Evolutionary conservation across 2,797 vertebrate genomes (phyloP).

Genomic region (Okamejei kenojei): DNA sequence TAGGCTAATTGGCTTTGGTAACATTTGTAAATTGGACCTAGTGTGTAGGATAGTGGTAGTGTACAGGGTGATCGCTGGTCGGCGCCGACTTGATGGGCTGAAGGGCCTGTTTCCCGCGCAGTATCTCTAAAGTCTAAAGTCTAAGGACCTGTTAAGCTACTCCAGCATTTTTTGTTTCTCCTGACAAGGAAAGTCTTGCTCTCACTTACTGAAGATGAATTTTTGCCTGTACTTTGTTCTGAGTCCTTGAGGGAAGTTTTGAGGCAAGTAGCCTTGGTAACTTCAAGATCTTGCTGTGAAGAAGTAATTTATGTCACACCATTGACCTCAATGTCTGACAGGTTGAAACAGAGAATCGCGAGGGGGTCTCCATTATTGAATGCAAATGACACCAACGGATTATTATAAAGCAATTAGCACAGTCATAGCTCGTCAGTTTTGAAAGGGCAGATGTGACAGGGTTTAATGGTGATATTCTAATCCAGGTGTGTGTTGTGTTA

Average conservation of each 20-base stretch:
- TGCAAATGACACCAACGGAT: neutral
- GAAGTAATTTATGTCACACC: neutral
- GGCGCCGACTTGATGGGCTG: too few species aligned
- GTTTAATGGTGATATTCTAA: neutral
- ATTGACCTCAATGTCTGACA: neutral
- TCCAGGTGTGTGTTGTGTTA: neutral
- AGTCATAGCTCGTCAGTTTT: neutral
- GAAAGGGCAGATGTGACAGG: neutral
- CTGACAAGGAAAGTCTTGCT: neutral
- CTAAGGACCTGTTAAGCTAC: too few species aligned
- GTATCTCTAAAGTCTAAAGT: too few species aligned
- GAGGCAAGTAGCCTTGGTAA: neutral
- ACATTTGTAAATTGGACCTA: too few species aligned
- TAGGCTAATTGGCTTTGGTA: too few species aligned
- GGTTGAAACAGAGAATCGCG: neutral
- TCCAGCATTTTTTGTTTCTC: too few species aligned
- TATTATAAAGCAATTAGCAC: neutral
- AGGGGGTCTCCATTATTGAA: neutral
- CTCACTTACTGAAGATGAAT: neutral
- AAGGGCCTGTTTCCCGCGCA: too few species aligned
- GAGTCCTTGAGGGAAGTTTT: neutral
- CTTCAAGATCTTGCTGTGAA: neutral
- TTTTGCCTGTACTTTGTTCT: neutral
- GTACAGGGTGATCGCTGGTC: too few species aligned
- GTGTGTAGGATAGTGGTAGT: too few species aligned